These are phyloP conservation scores for Clitarchus hookeri DNA, from an alignment of 2,888 invertebrate genomes.

Conservation along the genomic window DNA sequence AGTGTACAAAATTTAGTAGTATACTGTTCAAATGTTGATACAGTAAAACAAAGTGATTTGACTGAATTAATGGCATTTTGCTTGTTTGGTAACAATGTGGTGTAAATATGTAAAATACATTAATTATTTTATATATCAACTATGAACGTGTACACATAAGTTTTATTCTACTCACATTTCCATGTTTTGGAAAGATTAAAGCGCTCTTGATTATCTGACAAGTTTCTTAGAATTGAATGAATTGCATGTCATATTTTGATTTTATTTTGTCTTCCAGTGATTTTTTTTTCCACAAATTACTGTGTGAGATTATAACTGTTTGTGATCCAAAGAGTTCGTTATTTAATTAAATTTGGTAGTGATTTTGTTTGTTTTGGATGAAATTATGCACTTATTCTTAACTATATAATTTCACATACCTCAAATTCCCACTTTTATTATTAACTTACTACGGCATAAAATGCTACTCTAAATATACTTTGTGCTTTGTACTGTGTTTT, in stretches of 20 bases:
- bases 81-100: not conserved
- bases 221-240: not conserved
- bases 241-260: not conserved
- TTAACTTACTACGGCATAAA: not conserved
- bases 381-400: not conserved
- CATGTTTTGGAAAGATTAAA: not conserved
- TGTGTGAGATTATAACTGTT: not conserved
- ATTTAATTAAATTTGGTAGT: not conserved
- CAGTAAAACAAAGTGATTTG: not conserved
- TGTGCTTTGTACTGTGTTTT: not conserved
- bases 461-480: not conserved
- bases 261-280: not conserved
- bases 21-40: not conserved
- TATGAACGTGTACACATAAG: not conserved
- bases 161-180: not conserved
- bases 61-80: not conserved
- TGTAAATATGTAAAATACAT: slow-evolving; percentile 2
- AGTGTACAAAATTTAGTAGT: not conserved
- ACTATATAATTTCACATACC: not conserved
- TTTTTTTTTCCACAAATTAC: not conserved
- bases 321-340: not conserved
- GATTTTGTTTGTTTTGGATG: not conserved
- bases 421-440: not conserved
- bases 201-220: not conserved
- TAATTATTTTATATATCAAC: not conserved